Conservation (phyloP, 2,113 vertebrate genomes). For the Geococcyx californianus region DNA sequence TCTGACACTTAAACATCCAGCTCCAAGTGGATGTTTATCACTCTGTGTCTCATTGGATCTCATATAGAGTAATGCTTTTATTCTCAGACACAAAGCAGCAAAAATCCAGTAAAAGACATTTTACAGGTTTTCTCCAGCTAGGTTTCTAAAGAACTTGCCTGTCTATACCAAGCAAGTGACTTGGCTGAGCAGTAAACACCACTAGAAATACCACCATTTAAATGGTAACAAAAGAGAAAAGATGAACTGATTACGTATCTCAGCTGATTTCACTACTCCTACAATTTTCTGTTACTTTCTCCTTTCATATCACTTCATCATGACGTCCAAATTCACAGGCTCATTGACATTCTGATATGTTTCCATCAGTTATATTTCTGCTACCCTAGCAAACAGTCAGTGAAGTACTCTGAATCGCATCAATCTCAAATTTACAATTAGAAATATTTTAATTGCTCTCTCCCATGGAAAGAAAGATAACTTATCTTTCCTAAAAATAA, state of each 20-base stretch:
- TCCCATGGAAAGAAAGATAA: slow-evolving; percentile 25
- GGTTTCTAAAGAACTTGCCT: neutral
- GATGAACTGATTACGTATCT: neutral
- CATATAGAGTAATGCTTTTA: neutral
- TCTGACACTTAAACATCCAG: neutral
- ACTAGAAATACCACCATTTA: neutral
- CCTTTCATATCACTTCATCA: neutral
- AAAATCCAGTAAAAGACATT: neutral
- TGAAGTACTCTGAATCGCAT: neutral
- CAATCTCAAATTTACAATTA: neutral
- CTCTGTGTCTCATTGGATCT: neutral
- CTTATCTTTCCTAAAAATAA: slow-evolving; percentile 52
- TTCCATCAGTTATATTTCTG: neutral
- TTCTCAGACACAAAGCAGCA: neutral
- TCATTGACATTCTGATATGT: neutral
- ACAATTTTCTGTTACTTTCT: neutral
- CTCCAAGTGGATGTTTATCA: neutral
- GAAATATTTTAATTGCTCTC: slow-evolving; percentile 13
- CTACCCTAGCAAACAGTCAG: neutral
- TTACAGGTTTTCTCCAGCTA: neutral
- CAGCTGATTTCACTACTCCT: neutral
- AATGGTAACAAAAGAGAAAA: neutral
- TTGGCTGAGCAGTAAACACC: neutral
- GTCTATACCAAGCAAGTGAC: neutral
- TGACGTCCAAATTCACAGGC: neutral